phyloP scores from a whole-genome alignment of 2,888 invertebrate species.

The Drosophila atripex region DNA sequence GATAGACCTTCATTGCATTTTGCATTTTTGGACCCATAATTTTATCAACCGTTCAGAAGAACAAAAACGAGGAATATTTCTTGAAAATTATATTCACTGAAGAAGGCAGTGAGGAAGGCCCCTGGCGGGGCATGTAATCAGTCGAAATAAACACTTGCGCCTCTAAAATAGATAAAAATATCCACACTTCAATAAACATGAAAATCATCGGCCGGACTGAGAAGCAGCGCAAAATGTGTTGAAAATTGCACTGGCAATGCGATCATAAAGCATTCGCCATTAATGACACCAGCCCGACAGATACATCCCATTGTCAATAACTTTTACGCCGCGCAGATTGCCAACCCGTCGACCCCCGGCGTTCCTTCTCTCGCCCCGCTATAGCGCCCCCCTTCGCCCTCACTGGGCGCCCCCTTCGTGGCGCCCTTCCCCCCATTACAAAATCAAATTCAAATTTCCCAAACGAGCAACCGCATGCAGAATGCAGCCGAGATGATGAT shows the following conservation, averaged over 20 bases:
- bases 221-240: conserved; percentile 72
- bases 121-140: conserved; percentile 60
- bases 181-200: conserved; percentile 81
- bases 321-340: conserved; percentile 79
- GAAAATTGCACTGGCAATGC: conserved; percentile 76
- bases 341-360: conserved; percentile 38
- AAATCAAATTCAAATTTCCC: conserved; percentile 79
- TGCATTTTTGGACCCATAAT: conserved; percentile 49
- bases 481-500: conserved; percentile 42
- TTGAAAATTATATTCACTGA: conserved; percentile 43
- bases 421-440: conserved; percentile 35
- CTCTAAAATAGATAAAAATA: conserved; percentile 80
- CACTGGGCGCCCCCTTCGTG: background rate
- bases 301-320: conserved; percentile 82
- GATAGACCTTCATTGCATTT: conserved; percentile 39
- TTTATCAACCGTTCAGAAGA: conserved; percentile 60
- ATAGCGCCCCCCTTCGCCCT: background rate
- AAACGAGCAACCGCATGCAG: conserved; percentile 52
- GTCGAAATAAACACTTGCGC: conserved; percentile 78
- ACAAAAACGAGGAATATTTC: conserved; percentile 34
- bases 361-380: background rate
- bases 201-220: conserved; percentile 65
- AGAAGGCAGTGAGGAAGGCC: background rate
- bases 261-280: conserved; percentile 82
- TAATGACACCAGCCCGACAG: conserved; percentile 82